These are phyloP conservation scores for Podiceps cristatus DNA, from an alignment of 2,113 vertebrate genomes.

Conservation along the genomic window DNA sequence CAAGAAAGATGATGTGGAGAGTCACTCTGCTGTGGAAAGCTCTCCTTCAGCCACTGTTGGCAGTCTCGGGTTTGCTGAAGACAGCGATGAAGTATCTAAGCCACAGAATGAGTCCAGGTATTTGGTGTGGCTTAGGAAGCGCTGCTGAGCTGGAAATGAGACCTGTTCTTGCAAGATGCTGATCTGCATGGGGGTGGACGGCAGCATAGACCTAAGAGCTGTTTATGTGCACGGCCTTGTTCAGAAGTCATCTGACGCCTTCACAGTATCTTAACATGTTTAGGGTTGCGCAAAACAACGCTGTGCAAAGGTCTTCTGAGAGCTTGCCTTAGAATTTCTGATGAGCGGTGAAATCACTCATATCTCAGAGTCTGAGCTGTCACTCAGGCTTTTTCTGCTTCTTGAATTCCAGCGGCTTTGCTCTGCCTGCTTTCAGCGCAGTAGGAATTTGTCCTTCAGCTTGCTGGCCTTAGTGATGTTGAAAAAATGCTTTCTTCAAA, in stretches of 20 bases:
- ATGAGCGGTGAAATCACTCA: background rate
- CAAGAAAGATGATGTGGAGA: background rate
- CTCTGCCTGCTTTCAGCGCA: background rate
- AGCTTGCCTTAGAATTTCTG: background rate
- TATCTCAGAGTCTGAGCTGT: background rate
- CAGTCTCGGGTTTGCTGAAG: background rate
- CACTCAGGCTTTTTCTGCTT: background rate
- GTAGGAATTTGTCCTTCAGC: background rate
- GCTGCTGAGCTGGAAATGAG: background rate
- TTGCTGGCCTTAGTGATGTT: background rate
- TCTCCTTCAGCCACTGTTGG: background rate
- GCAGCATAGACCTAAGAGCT: background rate
- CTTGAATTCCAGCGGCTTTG: background rate
- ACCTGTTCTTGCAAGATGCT: background rate
- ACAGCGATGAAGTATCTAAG: background rate
- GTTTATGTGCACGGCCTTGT: rapidly evolving
- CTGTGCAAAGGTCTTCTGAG: background rate
- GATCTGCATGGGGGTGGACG: slow-evolving; percentile 22
- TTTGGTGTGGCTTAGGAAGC: slow-evolving; percentile 15
- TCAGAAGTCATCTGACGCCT: background rate
- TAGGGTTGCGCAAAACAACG: rapidly evolving
- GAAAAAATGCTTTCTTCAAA: background rate
- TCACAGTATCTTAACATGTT: background rate
- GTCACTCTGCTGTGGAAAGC: background rate
- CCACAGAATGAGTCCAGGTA: slow-evolving; percentile 73